A percentile compares a stretch with the other conserved stretches of the same genome.
phyloP scores from a whole-genome alignment of 2,113 vertebrate genomes.

The Enhydra lutris region DNA sequence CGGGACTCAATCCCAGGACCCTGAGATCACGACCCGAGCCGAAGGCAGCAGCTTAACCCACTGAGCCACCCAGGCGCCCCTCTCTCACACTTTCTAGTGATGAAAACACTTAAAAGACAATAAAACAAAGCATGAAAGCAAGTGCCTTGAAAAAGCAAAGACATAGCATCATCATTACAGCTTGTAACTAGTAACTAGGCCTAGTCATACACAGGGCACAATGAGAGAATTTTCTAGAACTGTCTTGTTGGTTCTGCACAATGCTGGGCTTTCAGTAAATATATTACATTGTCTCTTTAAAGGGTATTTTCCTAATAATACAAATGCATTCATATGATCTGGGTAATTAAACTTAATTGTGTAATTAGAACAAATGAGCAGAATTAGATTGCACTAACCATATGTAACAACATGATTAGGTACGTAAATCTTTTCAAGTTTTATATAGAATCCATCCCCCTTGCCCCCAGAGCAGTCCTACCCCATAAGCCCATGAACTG shows the following conservation, averaged over 20 bases:
- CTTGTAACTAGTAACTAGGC: neutral
- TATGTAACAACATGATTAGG: constrained; percentile 22
- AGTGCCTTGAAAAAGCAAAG: neutral
- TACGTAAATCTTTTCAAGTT: constrained; percentile 40
- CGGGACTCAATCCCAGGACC: too few species aligned
- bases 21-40: too few species aligned
- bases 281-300: constrained; percentile 40
- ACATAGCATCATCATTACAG: neutral
- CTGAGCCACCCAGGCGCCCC: too few species aligned
- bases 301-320: constrained; percentile 29
- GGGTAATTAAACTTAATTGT: constrained; percentile 76
- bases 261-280: neutral
- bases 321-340: constrained; percentile 70
- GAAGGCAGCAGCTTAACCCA: too few species aligned
- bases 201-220: neutral
- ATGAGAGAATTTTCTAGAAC: neutral
- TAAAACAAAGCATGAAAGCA: neutral
- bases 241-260: constrained; percentile 27
- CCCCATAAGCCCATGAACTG: neutral
- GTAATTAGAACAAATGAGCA: constrained; percentile 69
- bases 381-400: constrained; percentile 17
- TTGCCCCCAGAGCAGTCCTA: neutral
- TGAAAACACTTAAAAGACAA: neutral
- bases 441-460: neutral
- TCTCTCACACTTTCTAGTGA: neutral